Evolutionary conservation across 2,888 invertebrate species (phyloP), one percentile per base, ranked within the genome.

Genomic region (Eretmocerus hayati): DNA sequence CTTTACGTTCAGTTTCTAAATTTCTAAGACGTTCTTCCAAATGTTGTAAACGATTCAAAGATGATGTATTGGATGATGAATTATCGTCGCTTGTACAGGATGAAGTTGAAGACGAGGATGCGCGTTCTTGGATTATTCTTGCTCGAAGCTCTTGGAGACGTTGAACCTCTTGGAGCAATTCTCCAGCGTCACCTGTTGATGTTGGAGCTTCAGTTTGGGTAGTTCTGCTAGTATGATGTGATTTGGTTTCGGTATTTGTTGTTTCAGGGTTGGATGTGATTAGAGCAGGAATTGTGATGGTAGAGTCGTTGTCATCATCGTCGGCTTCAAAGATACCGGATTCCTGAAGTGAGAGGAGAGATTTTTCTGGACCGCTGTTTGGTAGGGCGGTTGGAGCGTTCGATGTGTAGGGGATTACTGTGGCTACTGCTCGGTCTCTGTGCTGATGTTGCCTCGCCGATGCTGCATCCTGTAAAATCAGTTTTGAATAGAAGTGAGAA

Each of bases 311-410:
- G 56, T 77, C 77, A 23, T 73, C 56, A 1, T 61, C 60, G 4
- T 66, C 77, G 38, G 75, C 81, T 61, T 83, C 85, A 61, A 85
- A 85, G 56, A 85, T 85, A 21, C 85, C 85, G 60, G 85, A 85
- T 62, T 85, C 85, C 62, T 84, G 84, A 22, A 85, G 72, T 1
- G 66, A 65, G 6, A 66, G 47, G 5, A 66, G 62, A 0, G 63
- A 58, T 36, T 67, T 67, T 22, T 60, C 61, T 1, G 62, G 59
- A 22, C 60, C 52, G 26, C 40, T 15, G 11, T 62, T 60, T 1
- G 62, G 60, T 1, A 58, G 41, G 2, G 64, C 57, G 13, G 58
- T 47, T 6, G 64, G 57, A 46, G 59, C 60, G 6, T 53, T 58
- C 15, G 59, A 58, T 2, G 60, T 64, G 52, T 65, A 67, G 1